Conservation (phyloP, 2,888 invertebrate species). For the Athrips mouffetella region DNA sequence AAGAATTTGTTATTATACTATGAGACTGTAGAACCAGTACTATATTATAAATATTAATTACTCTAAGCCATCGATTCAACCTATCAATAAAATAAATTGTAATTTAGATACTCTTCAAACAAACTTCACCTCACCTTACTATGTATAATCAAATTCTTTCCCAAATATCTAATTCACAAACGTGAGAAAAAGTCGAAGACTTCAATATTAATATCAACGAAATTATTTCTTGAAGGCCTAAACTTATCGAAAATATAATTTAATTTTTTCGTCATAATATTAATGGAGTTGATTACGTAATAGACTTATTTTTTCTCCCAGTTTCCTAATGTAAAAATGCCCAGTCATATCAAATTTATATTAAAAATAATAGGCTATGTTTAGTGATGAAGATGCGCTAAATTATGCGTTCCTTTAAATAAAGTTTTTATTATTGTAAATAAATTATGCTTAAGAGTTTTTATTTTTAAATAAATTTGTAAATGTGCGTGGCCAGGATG, state of each 20-base stretch:
- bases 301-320: constrained; percentile 38
- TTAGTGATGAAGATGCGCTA: constrained; percentile 50
- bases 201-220: constrained; percentile 25
- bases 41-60: no score
- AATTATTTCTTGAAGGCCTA: constrained; percentile 43
- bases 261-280: constrained; percentile 6
- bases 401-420: constrained; percentile 26
- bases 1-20: constrained; percentile 38
- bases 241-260: constrained; percentile 19
- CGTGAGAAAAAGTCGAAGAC: no score
- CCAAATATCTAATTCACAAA: constrained; percentile 27
- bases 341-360: constrained; percentile 71
- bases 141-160: constrained; percentile 23
- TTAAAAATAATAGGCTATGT: constrained; percentile 54
- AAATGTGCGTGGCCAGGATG: constrained; percentile 70
- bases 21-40: constrained; percentile 17
- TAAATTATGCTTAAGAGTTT: constrained; percentile 30
- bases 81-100: no score
- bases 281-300: constrained; percentile 26
- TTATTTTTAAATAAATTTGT: constrained; percentile 55
- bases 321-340: constrained; percentile 54
- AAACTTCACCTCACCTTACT: no score
- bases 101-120: no score
- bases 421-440: constrained; percentile 27
- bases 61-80: no score